Conservation (phyloP, 2,888 invertebrate genomes). For the Psylliodes chrysocephalus region DNA sequence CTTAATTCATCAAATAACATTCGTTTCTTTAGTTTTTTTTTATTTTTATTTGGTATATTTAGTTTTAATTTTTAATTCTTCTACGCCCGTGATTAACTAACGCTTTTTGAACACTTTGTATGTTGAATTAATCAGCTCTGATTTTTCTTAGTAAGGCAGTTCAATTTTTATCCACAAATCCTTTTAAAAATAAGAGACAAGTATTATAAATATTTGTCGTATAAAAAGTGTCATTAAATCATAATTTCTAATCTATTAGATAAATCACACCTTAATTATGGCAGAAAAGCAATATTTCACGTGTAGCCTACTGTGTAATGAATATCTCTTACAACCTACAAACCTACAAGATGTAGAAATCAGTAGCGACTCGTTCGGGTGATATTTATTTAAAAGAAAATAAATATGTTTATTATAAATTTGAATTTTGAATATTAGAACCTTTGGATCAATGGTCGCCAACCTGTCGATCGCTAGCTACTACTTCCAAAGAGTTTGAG, state of each 20-base stretch:
- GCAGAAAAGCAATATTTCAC: constrained; percentile 28
- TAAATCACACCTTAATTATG: constrained; percentile 33
- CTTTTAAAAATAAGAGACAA: constrained; percentile 9
- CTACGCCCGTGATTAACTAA: no score
- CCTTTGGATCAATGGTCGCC: no score
- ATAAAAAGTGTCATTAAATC: constrained; percentile 32
- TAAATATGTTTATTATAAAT: no score
- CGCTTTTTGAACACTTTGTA: no score
- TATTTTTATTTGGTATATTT: no score
- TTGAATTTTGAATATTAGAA: no score
- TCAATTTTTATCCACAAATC: not conserved
- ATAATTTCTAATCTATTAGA: constrained; percentile 32
- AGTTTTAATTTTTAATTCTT: no score
- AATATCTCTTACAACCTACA: constrained; percentile 35
- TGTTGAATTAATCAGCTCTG: not conserved
- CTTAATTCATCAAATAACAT: no score
- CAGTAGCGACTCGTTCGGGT: not conserved
- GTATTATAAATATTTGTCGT: constrained; percentile 25
- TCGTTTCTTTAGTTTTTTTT: no score
- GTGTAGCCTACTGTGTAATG: constrained; percentile 30
- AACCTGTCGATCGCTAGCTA: no score
- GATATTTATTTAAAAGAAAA: no score
- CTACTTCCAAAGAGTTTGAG: no score
- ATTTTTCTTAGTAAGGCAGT: not conserved
- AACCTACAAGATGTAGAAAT: constrained; percentile 18